Evolutionary conservation across 2,113 vertebrate genomes (phyloP).

Genomic region (Lycocorax pyrrhopterus): DNA sequence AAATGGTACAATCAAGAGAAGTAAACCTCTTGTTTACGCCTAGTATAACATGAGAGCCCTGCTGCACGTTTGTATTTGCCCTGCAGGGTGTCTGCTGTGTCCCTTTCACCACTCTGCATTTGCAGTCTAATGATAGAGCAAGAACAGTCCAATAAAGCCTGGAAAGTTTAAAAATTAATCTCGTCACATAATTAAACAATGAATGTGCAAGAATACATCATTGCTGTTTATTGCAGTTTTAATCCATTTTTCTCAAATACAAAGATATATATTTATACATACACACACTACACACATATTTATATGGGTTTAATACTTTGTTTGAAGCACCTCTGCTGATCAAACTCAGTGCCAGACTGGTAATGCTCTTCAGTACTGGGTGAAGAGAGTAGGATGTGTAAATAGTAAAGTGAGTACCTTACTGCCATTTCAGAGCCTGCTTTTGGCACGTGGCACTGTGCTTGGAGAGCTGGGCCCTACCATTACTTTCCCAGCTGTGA

Average conservation of each 20-base stretch:
- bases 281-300: neutral
- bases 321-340: neutral
- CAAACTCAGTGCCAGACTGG: neutral
- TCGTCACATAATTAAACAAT: neutral
- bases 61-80: neutral
- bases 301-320: neutral
- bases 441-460: neutral
- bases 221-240: neutral
- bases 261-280: neutral
- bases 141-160: neutral
- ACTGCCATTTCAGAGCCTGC: neutral
- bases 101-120: neutral
- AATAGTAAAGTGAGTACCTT: neutral
- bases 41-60: neutral
- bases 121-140: neutral
- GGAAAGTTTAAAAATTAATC: neutral
- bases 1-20: neutral
- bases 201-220: neutral
- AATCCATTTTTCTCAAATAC: neutral
- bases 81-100: neutral
- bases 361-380: neutral
- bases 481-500: neutral
- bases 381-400: neutral
- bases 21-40: neutral
- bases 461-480: neutral